phyloP scores from a whole-genome alignment of 2,113 vertebrate genomes.

The Prunella himalayana region DNA sequence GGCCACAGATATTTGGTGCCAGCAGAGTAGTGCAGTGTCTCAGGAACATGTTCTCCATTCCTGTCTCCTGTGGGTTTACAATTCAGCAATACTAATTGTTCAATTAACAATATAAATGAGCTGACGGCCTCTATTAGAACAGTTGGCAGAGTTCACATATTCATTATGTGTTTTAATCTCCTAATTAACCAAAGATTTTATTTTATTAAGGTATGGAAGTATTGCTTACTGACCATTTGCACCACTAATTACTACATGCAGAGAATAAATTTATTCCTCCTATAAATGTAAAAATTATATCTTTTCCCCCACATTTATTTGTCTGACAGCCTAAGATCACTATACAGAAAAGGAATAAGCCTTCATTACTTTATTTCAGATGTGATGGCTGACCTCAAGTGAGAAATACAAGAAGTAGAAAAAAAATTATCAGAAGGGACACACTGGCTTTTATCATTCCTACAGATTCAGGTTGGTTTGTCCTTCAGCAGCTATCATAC shows the following conservation, averaged over 20 bases:
- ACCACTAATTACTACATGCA: not conserved
- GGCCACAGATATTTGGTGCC: not conserved
- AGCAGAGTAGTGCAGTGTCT: not conserved
- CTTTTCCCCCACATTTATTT: not conserved
- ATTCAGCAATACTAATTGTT: slow-evolving; percentile 14
- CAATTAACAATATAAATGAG: slow-evolving; percentile 29
- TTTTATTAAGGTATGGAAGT: not conserved
- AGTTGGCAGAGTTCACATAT: not conserved
- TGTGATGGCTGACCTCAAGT: not conserved
- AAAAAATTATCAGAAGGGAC: accelerated
- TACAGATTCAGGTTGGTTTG: not conserved
- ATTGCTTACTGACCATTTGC: slow-evolving; percentile 1
- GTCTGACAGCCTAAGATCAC: not conserved
- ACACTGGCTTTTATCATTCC: not conserved
- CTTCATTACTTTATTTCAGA: not conserved
- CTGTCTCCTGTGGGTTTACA: not conserved
- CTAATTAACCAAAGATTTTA: slow-evolving; percentile 14
- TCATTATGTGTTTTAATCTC: not conserved
- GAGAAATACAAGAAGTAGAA: not conserved
- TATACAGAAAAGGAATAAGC: not conserved
- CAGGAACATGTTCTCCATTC: not conserved
- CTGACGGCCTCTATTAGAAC: not conserved
- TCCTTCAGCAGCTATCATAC: not conserved
- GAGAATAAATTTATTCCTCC: not conserved
- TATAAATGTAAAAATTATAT: not conserved